Conservation (phyloP, 2,888 invertebrate species). For the Melipona bicolor region DNA sequence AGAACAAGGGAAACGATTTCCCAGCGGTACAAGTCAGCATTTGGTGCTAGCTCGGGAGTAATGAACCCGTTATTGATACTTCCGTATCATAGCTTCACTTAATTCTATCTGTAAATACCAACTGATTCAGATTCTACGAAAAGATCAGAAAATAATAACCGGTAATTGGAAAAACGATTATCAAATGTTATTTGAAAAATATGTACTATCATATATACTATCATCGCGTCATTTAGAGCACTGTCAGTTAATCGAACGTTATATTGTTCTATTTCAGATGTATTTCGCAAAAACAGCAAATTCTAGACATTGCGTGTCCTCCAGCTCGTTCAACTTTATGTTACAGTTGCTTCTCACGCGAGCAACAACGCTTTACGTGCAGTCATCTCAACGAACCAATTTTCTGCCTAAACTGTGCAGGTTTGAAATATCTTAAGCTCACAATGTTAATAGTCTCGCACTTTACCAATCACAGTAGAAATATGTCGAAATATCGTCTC, state of each 20-base stretch:
- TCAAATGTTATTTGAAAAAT: background rate
- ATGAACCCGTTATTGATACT: conserved; percentile 34
- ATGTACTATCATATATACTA: background rate
- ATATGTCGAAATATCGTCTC: background rate
- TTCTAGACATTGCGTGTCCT: conserved; percentile 70
- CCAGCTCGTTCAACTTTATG: conserved; percentile 67
- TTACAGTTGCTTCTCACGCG: conserved; percentile 71
- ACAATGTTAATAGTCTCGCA: background rate
- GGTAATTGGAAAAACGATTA: background rate
- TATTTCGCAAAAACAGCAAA: conserved; percentile 55
- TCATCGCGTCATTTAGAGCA: conserved; percentile 10
- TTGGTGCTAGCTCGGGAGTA: conserved; percentile 34
- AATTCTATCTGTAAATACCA: conserved; percentile 2
- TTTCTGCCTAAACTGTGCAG: conserved; percentile 49
- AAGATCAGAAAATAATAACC: background rate
- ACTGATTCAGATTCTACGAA: background rate
- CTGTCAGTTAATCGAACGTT: conserved; percentile 29
- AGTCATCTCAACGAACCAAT: conserved; percentile 57
- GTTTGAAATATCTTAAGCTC: conserved; percentile 27
- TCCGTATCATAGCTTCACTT: background rate
- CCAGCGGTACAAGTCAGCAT: conserved; percentile 59
- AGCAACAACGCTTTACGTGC: conserved; percentile 55
- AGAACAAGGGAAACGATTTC: conserved; percentile 51
- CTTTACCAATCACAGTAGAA: background rate
- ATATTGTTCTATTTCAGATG: conserved; percentile 36